These are phyloP conservation scores for Molanna angustata DNA, from an alignment of 2,888 invertebrate genomes.

Conservation along the genomic window DNA sequence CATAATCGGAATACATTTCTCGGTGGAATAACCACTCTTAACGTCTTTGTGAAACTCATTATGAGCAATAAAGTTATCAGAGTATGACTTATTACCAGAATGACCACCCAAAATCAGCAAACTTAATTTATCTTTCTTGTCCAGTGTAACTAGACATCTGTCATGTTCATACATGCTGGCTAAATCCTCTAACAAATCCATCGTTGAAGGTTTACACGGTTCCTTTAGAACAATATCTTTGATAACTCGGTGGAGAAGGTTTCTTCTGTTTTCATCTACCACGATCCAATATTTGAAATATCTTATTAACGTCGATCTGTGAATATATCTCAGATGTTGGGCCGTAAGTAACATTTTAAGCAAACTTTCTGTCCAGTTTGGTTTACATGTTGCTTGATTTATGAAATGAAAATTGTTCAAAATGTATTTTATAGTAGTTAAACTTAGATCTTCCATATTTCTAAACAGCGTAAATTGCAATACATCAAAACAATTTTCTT, in stretches of 20 bases:
- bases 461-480: conserved; percentile 3
- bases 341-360: background rate
- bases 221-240: background rate
- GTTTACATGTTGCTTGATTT: background rate
- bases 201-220: background rate
- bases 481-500: conserved; percentile 11
- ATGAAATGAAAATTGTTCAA: conserved; percentile 2
- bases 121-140: background rate
- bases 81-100: background rate
- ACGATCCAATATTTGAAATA: conserved; percentile 15
- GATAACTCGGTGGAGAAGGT: conserved; percentile 3
- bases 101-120: conserved; percentile 12
- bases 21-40: background rate
- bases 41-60: conserved; percentile 4
- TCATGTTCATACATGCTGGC: background rate
- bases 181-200: background rate
- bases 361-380: conserved; percentile 8
- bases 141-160: background rate
- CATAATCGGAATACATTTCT: conserved; percentile 9
- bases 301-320: conserved; percentile 5
- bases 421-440: background rate
- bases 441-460: conserved; percentile 6
- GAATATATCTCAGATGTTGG: background rate
- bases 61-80: background rate
- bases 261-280: conserved; percentile 1